A percentile compares a stretch with the other conserved stretches of the same genome.
These are phyloP conservation scores for Ranitomeya imitator DNA, from an alignment of 2,113 vertebrate species.

Conservation along the genomic window DNA sequence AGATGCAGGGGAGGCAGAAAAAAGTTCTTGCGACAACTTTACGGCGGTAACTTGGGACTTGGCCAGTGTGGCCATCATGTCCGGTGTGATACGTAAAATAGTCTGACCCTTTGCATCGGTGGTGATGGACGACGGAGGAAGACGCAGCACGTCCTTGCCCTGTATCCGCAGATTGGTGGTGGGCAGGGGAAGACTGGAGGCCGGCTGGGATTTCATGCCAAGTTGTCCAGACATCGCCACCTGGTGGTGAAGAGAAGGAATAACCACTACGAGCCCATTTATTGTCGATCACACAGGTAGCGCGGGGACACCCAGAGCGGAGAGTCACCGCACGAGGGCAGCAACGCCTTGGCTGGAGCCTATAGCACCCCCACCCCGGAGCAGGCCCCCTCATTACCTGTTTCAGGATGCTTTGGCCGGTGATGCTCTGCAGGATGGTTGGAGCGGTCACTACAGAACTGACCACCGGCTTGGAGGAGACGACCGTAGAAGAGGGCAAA, in stretches of 20 bases:
- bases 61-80: constrained; percentile 98
- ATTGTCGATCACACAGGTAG: too few species aligned
- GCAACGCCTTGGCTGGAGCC: not conserved
- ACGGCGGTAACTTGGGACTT: constrained; percentile 94
- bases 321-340: not conserved
- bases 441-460: constrained; percentile 77
- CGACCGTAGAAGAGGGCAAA: constrained; percentile 72
- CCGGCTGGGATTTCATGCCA: constrained; percentile 83
- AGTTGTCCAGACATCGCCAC: constrained; percentile 94
- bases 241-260: constrained; percentile 65
- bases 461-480: constrained; percentile 76
- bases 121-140: constrained; percentile 93
- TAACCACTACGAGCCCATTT: too few species aligned
- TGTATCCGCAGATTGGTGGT: constrained; percentile 94
- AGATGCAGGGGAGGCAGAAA: constrained; percentile 73
- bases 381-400: constrained; percentile 74
- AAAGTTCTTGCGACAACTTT: constrained; percentile 93
- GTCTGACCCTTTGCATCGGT: constrained; percentile 96
- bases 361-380: not conserved
- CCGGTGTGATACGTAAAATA: constrained; percentile 92
- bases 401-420: constrained; percentile 88
- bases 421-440: constrained; percentile 83
- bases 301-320: too few species aligned
- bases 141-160: constrained; percentile 92
- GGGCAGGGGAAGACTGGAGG: constrained; percentile 83